These are phyloP conservation scores for Hipposideros larvatus DNA, from an alignment of 2,797 vertebrate species.

Conservation along the genomic window DNA sequence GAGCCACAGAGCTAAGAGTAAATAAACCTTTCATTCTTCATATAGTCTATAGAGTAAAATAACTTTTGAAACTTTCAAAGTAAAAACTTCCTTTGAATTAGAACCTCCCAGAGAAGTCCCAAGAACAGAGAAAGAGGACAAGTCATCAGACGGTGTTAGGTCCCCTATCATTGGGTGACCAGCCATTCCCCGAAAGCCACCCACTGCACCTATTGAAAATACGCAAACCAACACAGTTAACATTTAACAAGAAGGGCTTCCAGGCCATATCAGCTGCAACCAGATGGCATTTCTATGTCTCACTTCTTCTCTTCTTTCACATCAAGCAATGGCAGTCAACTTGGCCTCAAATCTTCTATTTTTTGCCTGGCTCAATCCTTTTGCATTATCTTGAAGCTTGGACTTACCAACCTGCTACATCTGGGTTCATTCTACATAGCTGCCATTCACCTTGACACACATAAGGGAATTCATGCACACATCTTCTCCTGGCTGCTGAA, in stretches of 20 bases:
- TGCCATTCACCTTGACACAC: background rate
- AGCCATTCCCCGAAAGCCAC: background rate
- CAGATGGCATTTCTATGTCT: background rate
- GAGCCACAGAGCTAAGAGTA: background rate
- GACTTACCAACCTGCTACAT: background rate
- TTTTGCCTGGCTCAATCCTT: background rate
- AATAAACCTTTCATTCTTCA: background rate
- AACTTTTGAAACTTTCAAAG: conserved; percentile 21
- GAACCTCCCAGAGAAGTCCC: background rate
- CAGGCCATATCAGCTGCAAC: background rate
- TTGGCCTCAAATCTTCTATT: background rate
- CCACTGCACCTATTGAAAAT: background rate
- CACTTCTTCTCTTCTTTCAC: background rate
- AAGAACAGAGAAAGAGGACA: background rate
- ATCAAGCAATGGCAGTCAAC: background rate
- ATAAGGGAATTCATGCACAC: background rate
- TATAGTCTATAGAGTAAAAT: conserved; percentile 1
- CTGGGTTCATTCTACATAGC: background rate
- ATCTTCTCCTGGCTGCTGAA: background rate
- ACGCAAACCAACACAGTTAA: background rate
- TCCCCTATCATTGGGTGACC: background rate
- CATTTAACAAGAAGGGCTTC: background rate
- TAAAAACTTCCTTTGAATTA: conserved; percentile 35
- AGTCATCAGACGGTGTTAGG: background rate
- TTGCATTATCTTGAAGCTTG: conserved; percentile 26